A percentile compares a stretch with the other conserved stretches of the same genome.
These are phyloP conservation scores for Chrysolina haemoptera DNA, from an alignment of 2,888 invertebrate genomes.

Conservation along the genomic window DNA sequence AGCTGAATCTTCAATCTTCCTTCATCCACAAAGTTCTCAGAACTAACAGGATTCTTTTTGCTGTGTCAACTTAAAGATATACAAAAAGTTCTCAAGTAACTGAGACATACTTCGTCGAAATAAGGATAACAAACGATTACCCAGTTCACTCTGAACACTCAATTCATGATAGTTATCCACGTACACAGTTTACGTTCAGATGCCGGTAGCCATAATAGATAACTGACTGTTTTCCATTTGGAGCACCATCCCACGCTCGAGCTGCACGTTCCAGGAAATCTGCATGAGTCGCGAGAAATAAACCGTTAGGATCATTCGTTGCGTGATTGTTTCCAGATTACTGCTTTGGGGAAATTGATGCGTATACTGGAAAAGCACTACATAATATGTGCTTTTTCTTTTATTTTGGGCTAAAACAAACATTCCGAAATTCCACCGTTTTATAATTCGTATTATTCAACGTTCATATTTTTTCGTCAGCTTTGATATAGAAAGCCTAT, in stretches of 20 bases:
- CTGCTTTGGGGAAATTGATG: not conserved
- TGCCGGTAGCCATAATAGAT: not conserved
- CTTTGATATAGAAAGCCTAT: too few relatives aligned
- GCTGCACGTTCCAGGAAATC: conserved; percentile 23
- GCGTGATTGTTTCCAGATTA: conserved; percentile 48
- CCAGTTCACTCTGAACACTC: too few relatives aligned
- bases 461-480: too few relatives aligned
- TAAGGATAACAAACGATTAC: too few relatives aligned
- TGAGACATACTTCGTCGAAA: too few relatives aligned
- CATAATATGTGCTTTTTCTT: not conserved
- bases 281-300: conserved; percentile 47
- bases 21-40: too few relatives aligned
- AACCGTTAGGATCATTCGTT: conserved; percentile 52
- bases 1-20: too few relatives aligned
- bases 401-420: not conserved
- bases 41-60: too few relatives aligned
- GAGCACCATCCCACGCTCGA: not conserved
- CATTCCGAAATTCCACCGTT: too few relatives aligned
- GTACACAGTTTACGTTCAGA: not conserved
- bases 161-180: not conserved
- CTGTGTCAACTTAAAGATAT: too few relatives aligned
- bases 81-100: too few relatives aligned
- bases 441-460: too few relatives aligned
- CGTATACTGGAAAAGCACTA: not conserved
- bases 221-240: not conserved